phyloP scores from a whole-genome alignment of 2,113 vertebrate genomes.

The Hystrix brachyura region DNA sequence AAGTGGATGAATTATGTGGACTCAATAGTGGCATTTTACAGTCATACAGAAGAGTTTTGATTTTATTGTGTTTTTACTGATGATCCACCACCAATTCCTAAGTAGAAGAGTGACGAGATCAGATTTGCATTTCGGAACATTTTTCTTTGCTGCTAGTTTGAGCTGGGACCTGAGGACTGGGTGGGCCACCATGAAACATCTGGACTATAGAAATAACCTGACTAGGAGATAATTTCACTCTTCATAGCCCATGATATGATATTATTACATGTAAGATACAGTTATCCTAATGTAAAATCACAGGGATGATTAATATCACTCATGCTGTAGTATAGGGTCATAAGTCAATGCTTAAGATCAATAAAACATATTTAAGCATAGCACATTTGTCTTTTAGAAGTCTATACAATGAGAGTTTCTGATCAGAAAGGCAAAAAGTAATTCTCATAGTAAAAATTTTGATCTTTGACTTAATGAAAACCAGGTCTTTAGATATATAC shows the following conservation, averaged over 20 bases:
- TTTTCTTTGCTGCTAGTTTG: neutral
- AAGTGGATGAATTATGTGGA: neutral
- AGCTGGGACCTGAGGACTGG: neutral
- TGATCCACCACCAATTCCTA: neutral
- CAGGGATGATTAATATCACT: neutral
- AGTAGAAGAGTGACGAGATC: neutral
- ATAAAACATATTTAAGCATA: slow-evolving; percentile 15
- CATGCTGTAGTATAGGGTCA: neutral
- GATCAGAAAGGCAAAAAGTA: neutral
- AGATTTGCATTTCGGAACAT: neutral
- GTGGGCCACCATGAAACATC: neutral
- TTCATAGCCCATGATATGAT: neutral
- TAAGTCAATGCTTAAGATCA: neutral
- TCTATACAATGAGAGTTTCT: neutral
- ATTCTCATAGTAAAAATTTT: neutral
- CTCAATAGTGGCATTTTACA: neutral
- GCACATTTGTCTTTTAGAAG: neutral
- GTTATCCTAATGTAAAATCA: neutral
- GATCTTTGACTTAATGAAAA: neutral
- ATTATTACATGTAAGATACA: neutral
- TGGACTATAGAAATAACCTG: neutral
- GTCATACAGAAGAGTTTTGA: neutral
- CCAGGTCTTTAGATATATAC: neutral
- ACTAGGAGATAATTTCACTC: neutral
- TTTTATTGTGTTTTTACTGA: neutral